Conservation (phyloP, 1,140 invertebrate species). For the Orchestia grillus region DNA sequence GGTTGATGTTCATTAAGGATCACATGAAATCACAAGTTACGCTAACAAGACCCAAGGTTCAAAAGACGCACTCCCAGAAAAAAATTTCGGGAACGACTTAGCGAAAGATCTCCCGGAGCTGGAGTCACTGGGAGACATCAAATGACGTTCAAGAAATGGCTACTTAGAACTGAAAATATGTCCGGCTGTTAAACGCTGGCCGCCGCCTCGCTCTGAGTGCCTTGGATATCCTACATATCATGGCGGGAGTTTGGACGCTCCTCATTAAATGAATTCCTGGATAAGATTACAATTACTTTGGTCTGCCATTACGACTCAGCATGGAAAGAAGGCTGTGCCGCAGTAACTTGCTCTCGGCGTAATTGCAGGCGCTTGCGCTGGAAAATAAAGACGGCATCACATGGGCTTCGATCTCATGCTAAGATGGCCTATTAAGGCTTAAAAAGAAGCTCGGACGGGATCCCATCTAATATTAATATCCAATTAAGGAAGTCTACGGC, state of each 20-base stretch:
- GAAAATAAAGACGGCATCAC: background rate
- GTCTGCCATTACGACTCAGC: conserved; percentile 5
- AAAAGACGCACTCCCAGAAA: background rate
- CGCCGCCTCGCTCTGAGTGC: too few species aligned
- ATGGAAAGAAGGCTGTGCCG: background rate
- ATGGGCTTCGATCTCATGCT: background rate
- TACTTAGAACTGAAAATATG: conserved; percentile 10
- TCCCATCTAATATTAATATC: background rate
- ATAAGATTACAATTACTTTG: conserved; percentile 10
- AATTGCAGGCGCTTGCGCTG: background rate
- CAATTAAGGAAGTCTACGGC: background rate
- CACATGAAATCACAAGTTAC: background rate
- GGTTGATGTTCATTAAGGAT: background rate
- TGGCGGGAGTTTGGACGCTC: background rate
- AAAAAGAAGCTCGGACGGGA: background rate
- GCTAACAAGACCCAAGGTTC: background rate
- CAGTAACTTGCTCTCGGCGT: background rate
- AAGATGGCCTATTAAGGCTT: background rate
- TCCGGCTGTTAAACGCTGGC: background rate
- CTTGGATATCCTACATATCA: background rate
- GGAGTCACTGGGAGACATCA: background rate
- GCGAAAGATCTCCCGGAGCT: background rate
- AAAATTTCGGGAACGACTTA: background rate
- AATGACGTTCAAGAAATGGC: background rate
- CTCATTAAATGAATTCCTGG: conserved; percentile 8